Conservation (phyloP, 2,113 vertebrate genomes). For the Hiodon alosoides region DNA sequence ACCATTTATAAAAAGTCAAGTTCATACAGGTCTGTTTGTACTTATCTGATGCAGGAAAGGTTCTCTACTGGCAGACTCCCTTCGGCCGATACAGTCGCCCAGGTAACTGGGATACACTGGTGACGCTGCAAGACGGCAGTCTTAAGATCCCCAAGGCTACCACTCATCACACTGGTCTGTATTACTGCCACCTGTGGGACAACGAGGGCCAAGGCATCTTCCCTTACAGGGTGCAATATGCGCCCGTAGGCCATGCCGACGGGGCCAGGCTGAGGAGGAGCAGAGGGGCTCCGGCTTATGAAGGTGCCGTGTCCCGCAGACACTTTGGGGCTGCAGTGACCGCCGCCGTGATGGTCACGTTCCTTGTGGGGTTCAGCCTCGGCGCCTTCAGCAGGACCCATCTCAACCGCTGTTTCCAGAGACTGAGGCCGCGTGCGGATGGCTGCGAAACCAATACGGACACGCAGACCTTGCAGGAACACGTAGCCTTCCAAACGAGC, state of each 20-base stretch:
- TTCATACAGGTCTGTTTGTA: not conserved
- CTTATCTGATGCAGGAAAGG: conserved; percentile 31
- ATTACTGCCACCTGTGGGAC: conserved; percentile 54
- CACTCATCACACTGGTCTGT: conserved; percentile 50
- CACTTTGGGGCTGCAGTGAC: conserved; percentile 47
- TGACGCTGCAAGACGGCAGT: conserved; percentile 42
- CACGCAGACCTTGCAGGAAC: not conserved
- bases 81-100: conserved; percentile 41
- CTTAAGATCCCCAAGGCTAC: conserved; percentile 44
- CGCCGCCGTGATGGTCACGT: conserved; percentile 57
- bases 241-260: conserved; percentile 21
- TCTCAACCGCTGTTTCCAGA: conserved; percentile 46
- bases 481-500: conserved; percentile 5
- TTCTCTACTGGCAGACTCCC: conserved; percentile 59
- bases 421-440: not conserved
- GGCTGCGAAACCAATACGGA: conserved; percentile 16
- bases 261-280: not conserved
- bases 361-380: conserved; percentile 52
- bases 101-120: conserved; percentile 28
- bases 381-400: conserved; percentile 52
- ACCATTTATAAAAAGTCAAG: too few relatives aligned
- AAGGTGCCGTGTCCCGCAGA: not conserved
- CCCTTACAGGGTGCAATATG: conserved; percentile 33
- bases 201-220: conserved; percentile 33
- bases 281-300: not conserved